Percentiles rank a stretch among this genome's conserved stretches.
These are phyloP conservation scores for Prolemur simus DNA, from an alignment of 2,113 vertebrate genomes.

Conservation along the genomic window DNA sequence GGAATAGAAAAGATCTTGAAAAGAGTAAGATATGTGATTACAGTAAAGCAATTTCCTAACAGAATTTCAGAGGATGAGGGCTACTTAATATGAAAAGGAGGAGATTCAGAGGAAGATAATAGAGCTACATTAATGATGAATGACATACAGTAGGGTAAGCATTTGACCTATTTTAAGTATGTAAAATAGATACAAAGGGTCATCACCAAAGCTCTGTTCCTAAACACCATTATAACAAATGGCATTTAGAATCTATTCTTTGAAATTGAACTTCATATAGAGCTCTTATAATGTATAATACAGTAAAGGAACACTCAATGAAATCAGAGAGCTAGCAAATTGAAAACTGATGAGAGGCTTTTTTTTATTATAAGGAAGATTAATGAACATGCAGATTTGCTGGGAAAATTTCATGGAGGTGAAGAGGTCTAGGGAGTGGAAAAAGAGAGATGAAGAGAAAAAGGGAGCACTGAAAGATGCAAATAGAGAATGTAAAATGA, in stretches of 20 bases:
- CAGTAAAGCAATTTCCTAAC: conserved; percentile 61
- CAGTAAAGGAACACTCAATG: not conserved
- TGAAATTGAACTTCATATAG: conserved; percentile 12
- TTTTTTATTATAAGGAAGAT: not conserved
- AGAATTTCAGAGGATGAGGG: conserved; percentile 8
- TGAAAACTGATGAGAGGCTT: not conserved
- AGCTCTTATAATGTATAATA: not conserved
- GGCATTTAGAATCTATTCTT: conserved; percentile 37
- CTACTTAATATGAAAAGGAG: conserved; percentile 51
- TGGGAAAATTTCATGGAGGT: not conserved
- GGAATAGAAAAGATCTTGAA: conserved; percentile 33
- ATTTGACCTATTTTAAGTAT: conserved; percentile 52
- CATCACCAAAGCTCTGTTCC: conserved; percentile 7
- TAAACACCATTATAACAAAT: conserved; percentile 13
- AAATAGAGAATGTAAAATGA: not conserved
- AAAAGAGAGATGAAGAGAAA: not conserved
- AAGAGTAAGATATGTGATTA: conserved; percentile 46
- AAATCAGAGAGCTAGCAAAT: conserved; percentile 32
- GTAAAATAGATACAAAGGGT: conserved; percentile 32
- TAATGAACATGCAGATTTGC: not conserved
- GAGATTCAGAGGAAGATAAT: conserved; percentile 13
- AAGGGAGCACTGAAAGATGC: not conserved
- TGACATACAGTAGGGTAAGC: not conserved
- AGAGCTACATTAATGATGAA: conserved; percentile 38
- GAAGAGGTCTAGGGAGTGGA: not conserved